Conservation (phyloP, 2,113 vertebrate genomes). For the Rhineura floridana region DNA sequence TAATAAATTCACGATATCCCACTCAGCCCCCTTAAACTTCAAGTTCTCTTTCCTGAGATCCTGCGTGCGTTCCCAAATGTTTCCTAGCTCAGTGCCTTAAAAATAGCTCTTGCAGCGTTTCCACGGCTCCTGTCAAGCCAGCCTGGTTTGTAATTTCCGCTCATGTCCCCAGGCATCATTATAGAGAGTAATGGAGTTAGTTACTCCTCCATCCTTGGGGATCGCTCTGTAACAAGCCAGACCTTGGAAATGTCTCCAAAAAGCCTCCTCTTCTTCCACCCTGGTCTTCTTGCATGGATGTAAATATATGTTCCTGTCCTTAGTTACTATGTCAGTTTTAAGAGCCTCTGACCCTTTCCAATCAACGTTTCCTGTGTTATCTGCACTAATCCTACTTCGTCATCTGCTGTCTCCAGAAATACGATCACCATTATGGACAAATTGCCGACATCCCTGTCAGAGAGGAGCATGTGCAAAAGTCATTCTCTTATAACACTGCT, state of each 20-base stretch:
- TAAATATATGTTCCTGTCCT: constrained; percentile 18
- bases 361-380: constrained; percentile 31
- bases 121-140: constrained; percentile 19
- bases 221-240: constrained; percentile 14
- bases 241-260: constrained; percentile 10
- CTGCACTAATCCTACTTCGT: constrained; percentile 26
- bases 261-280: background rate
- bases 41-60: background rate
- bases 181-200: constrained; percentile 25
- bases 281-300: background rate
- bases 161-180: background rate
- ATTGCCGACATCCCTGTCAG: background rate
- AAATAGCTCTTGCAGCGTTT: constrained; percentile 7
- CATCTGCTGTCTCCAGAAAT: constrained; percentile 6
- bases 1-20: background rate
- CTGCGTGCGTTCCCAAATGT: background rate
- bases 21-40: no score
- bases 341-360: constrained; percentile 18
- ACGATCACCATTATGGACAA: constrained; percentile 12
- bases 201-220: constrained; percentile 31
- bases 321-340: constrained; percentile 25
- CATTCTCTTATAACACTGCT: background rate
- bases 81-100: constrained; percentile 7
- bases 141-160: constrained; percentile 32
- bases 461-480: constrained; percentile 19